Conservation (phyloP, 2,797 vertebrate species). For the Masticophis lateralis region DNA sequence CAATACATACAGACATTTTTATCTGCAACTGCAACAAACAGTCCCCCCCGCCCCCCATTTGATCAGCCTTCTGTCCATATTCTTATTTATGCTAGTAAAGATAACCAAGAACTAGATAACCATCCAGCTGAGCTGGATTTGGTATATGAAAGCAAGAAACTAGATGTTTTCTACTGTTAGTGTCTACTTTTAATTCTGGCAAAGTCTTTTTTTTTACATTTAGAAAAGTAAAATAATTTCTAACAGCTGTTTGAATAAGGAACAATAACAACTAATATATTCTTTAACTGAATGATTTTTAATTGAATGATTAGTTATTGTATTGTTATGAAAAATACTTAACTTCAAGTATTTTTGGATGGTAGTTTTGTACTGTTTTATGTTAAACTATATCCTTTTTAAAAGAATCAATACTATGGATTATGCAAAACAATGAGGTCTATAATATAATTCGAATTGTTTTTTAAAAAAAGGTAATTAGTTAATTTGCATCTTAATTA, state of each 20-base stretch:
- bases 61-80: constrained; percentile 21
- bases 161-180: neutral
- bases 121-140: neutral
- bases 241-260: neutral
- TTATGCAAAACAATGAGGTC: neutral
- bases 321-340: neutral
- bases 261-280: neutral
- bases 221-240: neutral
- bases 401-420: neutral
- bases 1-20: neutral
- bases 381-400: neutral
- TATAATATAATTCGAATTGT: neutral
- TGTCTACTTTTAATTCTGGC: neutral
- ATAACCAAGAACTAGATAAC: neutral
- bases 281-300: neutral
- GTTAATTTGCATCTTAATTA: neutral
- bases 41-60: neutral
- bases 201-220: neutral
- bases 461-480: neutral
- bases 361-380: neutral
- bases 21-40: constrained; percentile 4
- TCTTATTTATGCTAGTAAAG: neutral
- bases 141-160: neutral
- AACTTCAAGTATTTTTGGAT: neutral
- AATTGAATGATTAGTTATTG: neutral